Conservation (phyloP, 2,888 invertebrate genomes). For the Lepas anatifera region DNA sequence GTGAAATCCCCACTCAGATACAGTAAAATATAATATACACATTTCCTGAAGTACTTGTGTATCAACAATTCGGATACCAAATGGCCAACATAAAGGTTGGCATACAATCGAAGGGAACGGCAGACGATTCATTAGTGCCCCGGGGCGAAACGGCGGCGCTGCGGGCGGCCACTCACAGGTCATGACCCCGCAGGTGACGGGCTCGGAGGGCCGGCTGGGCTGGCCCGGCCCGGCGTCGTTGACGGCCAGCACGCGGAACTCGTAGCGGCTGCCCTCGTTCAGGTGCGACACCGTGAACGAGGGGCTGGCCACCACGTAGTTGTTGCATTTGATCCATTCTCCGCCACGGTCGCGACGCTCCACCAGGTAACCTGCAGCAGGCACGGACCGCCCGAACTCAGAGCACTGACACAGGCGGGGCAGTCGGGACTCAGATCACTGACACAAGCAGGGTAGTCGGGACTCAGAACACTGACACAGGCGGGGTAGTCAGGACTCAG, state of each 20-base stretch:
- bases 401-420: too few relatives aligned
- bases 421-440: too few relatives aligned
- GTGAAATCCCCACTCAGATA: too few relatives aligned
- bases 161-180: not conserved
- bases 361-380: constrained; percentile 75
- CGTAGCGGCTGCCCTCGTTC: constrained; percentile 82
- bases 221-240: constrained; percentile 96
- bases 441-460: too few relatives aligned
- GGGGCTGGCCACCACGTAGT: constrained; percentile 79
- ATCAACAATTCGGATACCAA: too few relatives aligned
- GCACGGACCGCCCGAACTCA: too few relatives aligned
- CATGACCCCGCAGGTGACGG: constrained; percentile 40
- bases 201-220: constrained; percentile 89
- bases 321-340: constrained; percentile 77
- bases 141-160: not conserved
- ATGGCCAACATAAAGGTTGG: too few relatives aligned
- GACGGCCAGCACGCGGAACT: constrained; percentile 88
- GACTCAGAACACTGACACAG: too few relatives aligned
- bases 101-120: too few relatives aligned
- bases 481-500: too few relatives aligned
- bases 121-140: not conserved
- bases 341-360: constrained; percentile 90
- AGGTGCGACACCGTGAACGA: constrained; percentile 82
- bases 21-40: too few relatives aligned
- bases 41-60: too few relatives aligned